A percentile compares a stretch with the other conserved stretches of the same genome.
These are phyloP conservation scores for Tachysurus fulvidraco DNA, from an alignment of 2,113 vertebrate species.

Conservation along the genomic window DNA sequence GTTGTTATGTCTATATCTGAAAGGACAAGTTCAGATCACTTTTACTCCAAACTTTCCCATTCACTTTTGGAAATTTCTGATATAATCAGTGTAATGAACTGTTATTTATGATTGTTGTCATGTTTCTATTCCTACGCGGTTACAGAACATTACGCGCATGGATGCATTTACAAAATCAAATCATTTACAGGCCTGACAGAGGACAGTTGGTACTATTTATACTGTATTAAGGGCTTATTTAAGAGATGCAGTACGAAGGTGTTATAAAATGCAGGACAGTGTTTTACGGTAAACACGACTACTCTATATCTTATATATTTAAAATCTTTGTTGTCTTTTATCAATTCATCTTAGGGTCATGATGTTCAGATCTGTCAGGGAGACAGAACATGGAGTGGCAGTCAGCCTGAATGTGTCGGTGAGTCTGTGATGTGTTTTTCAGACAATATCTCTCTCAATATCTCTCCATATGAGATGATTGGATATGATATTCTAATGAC, in stretches of 20 bases:
- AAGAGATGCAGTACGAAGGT: not conserved
- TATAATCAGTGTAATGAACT: not conserved
- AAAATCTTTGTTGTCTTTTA: not conserved
- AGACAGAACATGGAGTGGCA: constrained; percentile 84
- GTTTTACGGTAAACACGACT: not conserved
- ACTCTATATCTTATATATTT: not conserved
- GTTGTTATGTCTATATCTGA: not conserved
- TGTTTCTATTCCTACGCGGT: not conserved
- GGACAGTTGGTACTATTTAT: not conserved
- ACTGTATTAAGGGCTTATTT: not conserved
- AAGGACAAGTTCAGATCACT: not conserved
- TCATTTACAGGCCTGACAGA: not conserved
- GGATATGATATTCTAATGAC: not conserved
- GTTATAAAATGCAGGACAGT: not conserved
- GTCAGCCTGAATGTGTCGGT: constrained; percentile 83
- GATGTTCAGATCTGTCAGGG: constrained; percentile 80
- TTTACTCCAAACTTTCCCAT: not conserved
- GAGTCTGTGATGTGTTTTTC: constrained; percentile 66
- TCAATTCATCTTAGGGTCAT: constrained; percentile 75
- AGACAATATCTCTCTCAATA: not conserved
- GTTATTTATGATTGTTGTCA: not conserved
- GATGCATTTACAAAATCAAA: not conserved
- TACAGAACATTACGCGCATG: not conserved
- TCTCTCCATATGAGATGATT: not conserved
- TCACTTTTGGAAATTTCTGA: not conserved